These are phyloP conservation scores for Pyrrhia umbra DNA, from an alignment of 2,888 invertebrate genomes.

Conservation along the genomic window DNA sequence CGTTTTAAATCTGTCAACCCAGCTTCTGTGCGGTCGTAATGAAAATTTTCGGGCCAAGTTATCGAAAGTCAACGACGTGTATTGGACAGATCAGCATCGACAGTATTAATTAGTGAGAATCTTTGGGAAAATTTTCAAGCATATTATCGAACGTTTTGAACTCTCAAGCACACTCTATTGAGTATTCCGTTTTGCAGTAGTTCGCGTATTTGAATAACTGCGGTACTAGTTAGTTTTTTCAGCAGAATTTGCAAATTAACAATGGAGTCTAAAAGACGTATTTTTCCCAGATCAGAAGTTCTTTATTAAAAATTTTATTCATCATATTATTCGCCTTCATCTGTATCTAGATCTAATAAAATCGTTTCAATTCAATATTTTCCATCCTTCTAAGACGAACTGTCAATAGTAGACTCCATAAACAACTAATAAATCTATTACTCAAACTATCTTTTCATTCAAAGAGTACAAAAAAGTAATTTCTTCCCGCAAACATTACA, in stretches of 20 bases:
- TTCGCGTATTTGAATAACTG: slow-evolving; percentile 9
- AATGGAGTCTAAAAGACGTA: background rate
- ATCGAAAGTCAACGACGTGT: slow-evolving; percentile 59
- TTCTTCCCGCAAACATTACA: slow-evolving; percentile 40
- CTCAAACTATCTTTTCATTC: slow-evolving; percentile 9
- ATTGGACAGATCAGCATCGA: slow-evolving; percentile 53
- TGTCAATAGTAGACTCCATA: no score
- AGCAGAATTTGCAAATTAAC: background rate
- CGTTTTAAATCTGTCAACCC: slow-evolving; percentile 66
- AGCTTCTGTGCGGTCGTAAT: slow-evolving; percentile 51
- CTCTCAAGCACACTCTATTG: slow-evolving; percentile 1
- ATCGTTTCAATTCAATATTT: background rate
- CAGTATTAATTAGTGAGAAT: slow-evolving; percentile 57
- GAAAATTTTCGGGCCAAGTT: slow-evolving; percentile 58
- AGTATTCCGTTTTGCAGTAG: slow-evolving; percentile 14
- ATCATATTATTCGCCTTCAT: no score
- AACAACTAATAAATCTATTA: slow-evolving; percentile 11
- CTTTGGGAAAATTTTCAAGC: slow-evolving; percentile 49
- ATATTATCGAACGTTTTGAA: slow-evolving; percentile 50
- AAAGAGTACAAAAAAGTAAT: slow-evolving; percentile 52
- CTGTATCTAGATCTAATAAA: background rate
- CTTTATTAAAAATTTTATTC: no score
- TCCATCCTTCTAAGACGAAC: no score
- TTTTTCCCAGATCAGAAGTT: no score
- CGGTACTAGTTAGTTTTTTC: background rate